Evolutionary conservation across 2,113 vertebrate species (phyloP).

Genomic region (Coptodon bakossiorum): DNA sequence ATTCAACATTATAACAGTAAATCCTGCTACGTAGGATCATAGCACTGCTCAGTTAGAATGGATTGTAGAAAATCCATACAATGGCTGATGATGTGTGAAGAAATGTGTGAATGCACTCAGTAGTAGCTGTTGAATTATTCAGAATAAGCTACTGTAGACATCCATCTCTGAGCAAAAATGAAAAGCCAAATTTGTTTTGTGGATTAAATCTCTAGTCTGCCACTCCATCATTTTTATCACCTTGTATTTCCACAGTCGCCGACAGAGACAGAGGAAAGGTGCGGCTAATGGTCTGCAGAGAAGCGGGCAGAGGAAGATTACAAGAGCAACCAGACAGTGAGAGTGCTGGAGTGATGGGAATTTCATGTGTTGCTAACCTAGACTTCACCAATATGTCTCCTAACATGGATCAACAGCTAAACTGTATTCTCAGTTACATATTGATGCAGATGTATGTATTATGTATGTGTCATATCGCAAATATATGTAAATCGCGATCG

Average conservation of each 20-base stretch:
- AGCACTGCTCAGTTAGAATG: neutral
- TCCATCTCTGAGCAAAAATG: neutral
- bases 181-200: neutral
- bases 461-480: fast-evolving
- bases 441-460: neutral
- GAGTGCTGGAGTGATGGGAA: neutral
- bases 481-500: fast-evolving
- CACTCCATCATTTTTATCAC: neutral
- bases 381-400: neutral
- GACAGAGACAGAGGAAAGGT: neutral
- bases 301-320: slow-evolving; percentile 6
- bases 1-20: neutral
- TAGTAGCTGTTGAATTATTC: neutral
- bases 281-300: neutral
- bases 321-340: neutral
- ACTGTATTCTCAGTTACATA: neutral
- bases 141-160: neutral
- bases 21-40: neutral
- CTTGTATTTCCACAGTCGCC: neutral
- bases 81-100: neutral
- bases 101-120: neutral
- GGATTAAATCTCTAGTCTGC: neutral
- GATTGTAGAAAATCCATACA: neutral
- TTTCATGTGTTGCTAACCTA: neutral
- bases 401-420: neutral